Evolutionary conservation across 2,797 vertebrate genomes (phyloP).

Genomic region (Neosilurus hyrtlii): DNA sequence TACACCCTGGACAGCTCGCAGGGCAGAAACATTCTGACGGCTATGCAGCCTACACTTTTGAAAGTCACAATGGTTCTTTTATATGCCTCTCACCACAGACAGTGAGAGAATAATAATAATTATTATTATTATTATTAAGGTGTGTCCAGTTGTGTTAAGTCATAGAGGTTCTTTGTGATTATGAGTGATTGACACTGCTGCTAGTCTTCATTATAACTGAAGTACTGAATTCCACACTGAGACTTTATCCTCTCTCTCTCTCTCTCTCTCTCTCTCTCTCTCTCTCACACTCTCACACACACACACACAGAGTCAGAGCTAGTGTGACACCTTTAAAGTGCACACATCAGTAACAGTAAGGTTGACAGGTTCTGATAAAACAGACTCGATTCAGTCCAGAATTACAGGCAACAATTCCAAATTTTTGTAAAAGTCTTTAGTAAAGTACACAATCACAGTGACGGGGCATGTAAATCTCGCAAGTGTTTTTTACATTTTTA

Average conservation of each 20-base stretch:
- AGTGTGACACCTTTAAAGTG: too few species aligned
- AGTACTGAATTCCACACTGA: conserved; percentile 29
- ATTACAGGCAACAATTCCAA: neutral
- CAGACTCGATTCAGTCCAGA: neutral
- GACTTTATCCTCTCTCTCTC: neutral
- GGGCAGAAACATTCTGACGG: too few species aligned
- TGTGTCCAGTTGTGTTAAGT: neutral
- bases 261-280: neutral
- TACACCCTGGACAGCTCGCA: too few species aligned
- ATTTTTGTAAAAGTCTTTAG: neutral
- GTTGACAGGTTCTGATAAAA: neutral
- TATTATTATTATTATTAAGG: neutral
- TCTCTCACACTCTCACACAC: neutral
- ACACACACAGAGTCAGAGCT: neutral
- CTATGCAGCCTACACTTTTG: too few species aligned
- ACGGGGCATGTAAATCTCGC: neutral
- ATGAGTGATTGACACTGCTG: neutral
- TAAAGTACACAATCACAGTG: neutral
- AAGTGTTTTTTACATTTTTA: neutral
- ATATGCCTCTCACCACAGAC: too few species aligned
- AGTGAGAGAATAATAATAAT: neutral
- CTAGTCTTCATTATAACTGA: conserved; percentile 18
- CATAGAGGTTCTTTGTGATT: neutral
- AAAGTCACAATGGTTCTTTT: too few species aligned
- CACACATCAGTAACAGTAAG: neutral